Evolutionary conservation across 2,888 invertebrate species (phyloP), one percentile per base, ranked within the genome.

Genomic region (Andrena flavipes): DNA sequence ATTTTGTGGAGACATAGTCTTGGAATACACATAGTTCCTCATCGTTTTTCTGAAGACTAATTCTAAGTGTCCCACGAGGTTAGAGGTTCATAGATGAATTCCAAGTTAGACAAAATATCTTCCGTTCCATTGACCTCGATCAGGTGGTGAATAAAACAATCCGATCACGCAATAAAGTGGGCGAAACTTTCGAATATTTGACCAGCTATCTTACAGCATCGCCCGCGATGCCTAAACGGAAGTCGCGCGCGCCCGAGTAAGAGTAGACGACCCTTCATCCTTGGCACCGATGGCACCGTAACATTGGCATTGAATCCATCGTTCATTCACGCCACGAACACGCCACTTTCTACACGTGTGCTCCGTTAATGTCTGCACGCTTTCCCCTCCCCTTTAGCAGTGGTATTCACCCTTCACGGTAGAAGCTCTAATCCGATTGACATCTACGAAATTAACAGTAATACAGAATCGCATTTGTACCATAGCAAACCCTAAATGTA

Each of bases 271-370:
- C 75, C 72, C 76, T 82, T 77, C 54, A 83, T 84, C 82, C 80
- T 87, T 81, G 82, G 80, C 82, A 85, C 70, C 68, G 42, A 78
- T 84, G 73, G 64, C 69, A 75, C 60, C 76, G 83, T 85, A 87
- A 87, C 84, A 87, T 86, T 89, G 86, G 72, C 87, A 89, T 89
- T 86, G 82, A 76, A 64, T 72, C 63, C 63, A 90, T 92, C 76
- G 59, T 65, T 82, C 65, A 92, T 91, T 92, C 92, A 74, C 77
- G 30, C 75, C 91, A 91, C 90, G 91, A 83, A 73, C 82, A 73
- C 84, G 81, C 89, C 78, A 80, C 91, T 92, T 92, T 92, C 91
- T 88, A 91, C 84, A 78, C 79, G 84, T 90, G 59, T 76, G 80
- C 73, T 62, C 77, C 82, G 80, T 82, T 86, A 84, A 76, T 76